Percentiles rank a stretch among this genome's conserved stretches.
phyloP scores from a whole-genome alignment of 2,113 vertebrate species.

The Gambusia holbrooki region DNA sequence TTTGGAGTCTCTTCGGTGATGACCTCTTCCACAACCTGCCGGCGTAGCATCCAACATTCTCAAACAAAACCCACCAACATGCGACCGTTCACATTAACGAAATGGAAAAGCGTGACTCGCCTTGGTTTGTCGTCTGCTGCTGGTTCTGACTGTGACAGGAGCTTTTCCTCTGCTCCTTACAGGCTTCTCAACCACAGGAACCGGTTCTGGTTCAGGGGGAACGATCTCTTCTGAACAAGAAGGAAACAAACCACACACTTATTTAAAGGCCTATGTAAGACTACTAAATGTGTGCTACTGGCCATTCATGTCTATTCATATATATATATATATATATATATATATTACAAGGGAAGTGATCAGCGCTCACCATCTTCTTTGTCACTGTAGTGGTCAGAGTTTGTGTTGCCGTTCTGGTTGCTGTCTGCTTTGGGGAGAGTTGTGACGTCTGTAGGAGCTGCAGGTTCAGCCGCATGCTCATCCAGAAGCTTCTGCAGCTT shows the following conservation, averaged over 20 bases:
- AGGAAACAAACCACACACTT: not conserved
- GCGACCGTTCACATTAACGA: not conserved
- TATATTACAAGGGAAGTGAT: not conserved
- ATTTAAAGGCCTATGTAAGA: not conserved
- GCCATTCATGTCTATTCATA: too few species aligned
- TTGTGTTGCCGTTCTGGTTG: constrained; percentile 91
- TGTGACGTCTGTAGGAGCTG: constrained; percentile 78
- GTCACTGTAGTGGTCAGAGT: constrained; percentile 95
- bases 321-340: too few species aligned
- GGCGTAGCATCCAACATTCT: not conserved
- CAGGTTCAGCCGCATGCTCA: constrained; percentile 78
- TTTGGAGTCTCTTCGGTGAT: constrained; percentile 73
- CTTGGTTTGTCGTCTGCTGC: constrained; percentile 88
- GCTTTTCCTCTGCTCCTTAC: constrained; percentile 86
- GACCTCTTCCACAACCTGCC: constrained; percentile 79
- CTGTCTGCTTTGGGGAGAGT: constrained; percentile 83
- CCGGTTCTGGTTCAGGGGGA: constrained; percentile 75
- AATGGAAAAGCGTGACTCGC: constrained; percentile 63
- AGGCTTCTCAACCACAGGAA: constrained; percentile 88
- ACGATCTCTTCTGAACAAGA: constrained; percentile 61
- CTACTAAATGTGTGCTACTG: too few species aligned
- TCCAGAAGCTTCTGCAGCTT: constrained; percentile 90
- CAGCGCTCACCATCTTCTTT: constrained; percentile 89
- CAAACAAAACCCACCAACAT: not conserved
- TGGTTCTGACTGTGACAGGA: constrained; percentile 84